A percentile compares a stretch with the other conserved stretches of the same genome.
Conservation (phyloP, 2,797 vertebrate species). For the Botia kubotai region DNA sequence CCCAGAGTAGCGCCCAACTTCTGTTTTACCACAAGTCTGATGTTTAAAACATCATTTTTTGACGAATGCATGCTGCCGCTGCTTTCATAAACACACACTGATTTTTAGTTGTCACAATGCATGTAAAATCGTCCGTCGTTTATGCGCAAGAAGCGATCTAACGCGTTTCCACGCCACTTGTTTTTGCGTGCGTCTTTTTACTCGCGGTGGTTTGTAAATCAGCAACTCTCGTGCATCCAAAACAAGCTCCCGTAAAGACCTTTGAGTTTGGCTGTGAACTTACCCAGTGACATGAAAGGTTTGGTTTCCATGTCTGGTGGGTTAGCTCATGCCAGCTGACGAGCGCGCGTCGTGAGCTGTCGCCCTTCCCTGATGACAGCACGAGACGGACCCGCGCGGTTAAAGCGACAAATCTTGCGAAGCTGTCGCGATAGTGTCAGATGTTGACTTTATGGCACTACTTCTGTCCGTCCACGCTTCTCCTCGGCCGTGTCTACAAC, state of each 20-base stretch:
- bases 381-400: conserved; percentile 61
- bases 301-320: conserved; percentile 91
- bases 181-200: background rate
- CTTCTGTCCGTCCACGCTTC: conserved; percentile 72
- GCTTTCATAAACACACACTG: background rate
- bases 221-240: background rate
- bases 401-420: conserved; percentile 69
- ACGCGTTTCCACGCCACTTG: background rate
- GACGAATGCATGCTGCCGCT: background rate
- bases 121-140: background rate
- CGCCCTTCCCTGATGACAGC: conserved; percentile 47
- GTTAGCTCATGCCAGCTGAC: conserved; percentile 89
- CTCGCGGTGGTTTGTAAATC: background rate
- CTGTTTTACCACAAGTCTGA: conserved; percentile 38
- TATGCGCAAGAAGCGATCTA: background rate
- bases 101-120: background rate
- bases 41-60: background rate
- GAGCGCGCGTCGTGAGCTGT: conserved; percentile 68
- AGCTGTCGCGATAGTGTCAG: conserved; percentile 65
- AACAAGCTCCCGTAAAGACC: conserved; percentile 13
- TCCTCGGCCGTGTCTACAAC: conserved; percentile 64
- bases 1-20: conserved; percentile 15
- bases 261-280: conserved; percentile 71
- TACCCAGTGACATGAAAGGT: conserved; percentile 95
- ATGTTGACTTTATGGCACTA: conserved; percentile 71